phyloP scores from a whole-genome alignment of 2,888 invertebrate genomes.

The Exephanes ischioxanthus region DNA sequence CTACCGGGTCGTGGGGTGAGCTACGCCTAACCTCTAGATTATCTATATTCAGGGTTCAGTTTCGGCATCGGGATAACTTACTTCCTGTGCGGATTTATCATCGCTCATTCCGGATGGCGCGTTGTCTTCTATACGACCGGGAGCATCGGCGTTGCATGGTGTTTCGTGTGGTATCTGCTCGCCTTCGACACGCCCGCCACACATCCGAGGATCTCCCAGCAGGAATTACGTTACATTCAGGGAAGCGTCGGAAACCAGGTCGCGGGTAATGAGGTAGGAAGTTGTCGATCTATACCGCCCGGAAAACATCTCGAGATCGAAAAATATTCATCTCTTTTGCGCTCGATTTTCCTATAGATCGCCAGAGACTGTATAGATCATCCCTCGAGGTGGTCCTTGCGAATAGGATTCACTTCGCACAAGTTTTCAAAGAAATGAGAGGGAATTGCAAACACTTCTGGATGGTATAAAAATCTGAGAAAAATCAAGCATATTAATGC shows the following conservation, averaged over 20 bases:
- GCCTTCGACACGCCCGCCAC: conserved; percentile 89
- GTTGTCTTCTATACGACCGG: conserved; percentile 91
- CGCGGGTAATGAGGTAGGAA: conserved; percentile 84
- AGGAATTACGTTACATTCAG: conserved; percentile 89
- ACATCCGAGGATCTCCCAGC: conserved; percentile 89
- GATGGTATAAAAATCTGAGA: no score
- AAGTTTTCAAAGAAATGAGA: no score
- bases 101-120: conserved; percentile 89
- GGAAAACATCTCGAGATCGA: neutral
- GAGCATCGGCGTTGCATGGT: conserved; percentile 88
- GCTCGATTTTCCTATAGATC: no score
- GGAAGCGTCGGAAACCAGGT: conserved; percentile 87
- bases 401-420: no score
- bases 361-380: no score
- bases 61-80: conserved; percentile 91
- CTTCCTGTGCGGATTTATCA: conserved; percentile 90
- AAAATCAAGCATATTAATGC: no score
- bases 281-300: neutral
- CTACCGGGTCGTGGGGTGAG: conserved; percentile 82
- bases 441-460: no score
- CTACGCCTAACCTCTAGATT: conserved; percentile 84
- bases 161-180: conserved; percentile 89
- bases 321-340: no score
- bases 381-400: no score
- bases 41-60: conserved; percentile 88